Evolutionary conservation across 2,888 invertebrate genomes (phyloP).

Genomic region (Stenolophus ochropezus): DNA sequence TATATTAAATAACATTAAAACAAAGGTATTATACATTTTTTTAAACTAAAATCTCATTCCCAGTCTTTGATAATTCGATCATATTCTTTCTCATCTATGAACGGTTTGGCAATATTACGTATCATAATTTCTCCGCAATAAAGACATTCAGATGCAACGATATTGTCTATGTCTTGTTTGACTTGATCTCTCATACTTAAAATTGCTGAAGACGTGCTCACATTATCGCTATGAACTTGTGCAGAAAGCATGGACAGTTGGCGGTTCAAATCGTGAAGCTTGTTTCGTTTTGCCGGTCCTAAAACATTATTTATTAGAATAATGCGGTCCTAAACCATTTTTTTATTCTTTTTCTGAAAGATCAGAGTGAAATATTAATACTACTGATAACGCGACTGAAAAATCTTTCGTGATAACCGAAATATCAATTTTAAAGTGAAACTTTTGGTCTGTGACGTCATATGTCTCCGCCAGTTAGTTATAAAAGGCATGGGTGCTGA

Average conservation of each 20-base stretch:
- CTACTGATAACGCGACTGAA: too few relatives aligned
- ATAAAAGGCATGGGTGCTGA: too few relatives aligned
- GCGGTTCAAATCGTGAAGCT: slow-evolving; percentile 79
- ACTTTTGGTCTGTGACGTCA: too few relatives aligned
- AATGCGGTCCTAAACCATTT: too few relatives aligned
- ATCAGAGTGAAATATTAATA: too few relatives aligned
- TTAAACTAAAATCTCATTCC: slow-evolving; percentile 82
- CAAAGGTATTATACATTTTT: too few relatives aligned
- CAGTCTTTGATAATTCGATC: slow-evolving; percentile 89
- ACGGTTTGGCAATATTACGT: slow-evolving; percentile 91
- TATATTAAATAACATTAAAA: too few relatives aligned
- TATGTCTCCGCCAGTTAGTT: too few relatives aligned
- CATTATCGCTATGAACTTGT: slow-evolving; percentile 75
- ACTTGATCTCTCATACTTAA: slow-evolving; percentile 79
- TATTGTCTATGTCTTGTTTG: slow-evolving; percentile 89
- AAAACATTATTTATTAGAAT: too few relatives aligned
- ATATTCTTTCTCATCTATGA: slow-evolving; percentile 89
- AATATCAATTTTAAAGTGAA: too few relatives aligned
- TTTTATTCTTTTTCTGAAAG: too few relatives aligned
- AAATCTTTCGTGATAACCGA: too few relatives aligned
- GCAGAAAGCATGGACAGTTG: slow-evolving; percentile 77
- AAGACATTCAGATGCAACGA: slow-evolving; percentile 93
- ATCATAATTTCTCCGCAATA: slow-evolving; percentile 96
- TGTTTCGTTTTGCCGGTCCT: slow-evolving; percentile 78
- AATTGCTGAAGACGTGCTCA: slow-evolving; percentile 75